Conservation (phyloP, 2,113 vertebrate species). For the Tetrax tetrax region DNA sequence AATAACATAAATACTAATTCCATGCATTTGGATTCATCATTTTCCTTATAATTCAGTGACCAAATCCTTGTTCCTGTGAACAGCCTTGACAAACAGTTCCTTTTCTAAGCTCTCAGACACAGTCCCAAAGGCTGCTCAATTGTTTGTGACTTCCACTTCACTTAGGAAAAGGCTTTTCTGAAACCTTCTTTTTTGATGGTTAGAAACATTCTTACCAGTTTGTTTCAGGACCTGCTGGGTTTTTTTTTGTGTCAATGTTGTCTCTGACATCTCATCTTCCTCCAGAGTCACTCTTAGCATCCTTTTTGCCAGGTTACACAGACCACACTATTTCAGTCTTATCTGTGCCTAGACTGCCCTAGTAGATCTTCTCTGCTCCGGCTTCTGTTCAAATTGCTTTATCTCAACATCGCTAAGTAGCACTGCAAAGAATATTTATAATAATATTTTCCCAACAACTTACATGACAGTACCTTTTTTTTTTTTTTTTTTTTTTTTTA, state of each 20-base stretch:
- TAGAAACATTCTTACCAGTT: not conserved
- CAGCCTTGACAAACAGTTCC: rapidly evolving
- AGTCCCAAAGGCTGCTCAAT: not conserved
- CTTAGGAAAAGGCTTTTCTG: not conserved
- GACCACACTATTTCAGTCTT: not conserved
- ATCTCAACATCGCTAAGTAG: not conserved
- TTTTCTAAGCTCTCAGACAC: not conserved
- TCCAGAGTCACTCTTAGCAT: not conserved
- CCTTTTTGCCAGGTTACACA: not conserved
- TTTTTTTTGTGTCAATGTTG: not conserved
- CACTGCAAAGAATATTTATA: not conserved
- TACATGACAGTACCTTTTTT: not conserved
- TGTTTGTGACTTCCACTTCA: not conserved
- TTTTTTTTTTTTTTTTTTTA: too few species aligned
- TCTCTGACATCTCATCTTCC: not conserved
- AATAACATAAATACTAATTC: not conserved
- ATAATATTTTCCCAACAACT: not conserved
- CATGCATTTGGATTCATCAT: not conserved
- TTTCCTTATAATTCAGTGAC: not conserved
- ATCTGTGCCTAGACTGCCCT: not conserved
- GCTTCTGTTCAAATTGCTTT: not conserved
- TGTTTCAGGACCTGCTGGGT: not conserved
- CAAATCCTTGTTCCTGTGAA: not conserved
- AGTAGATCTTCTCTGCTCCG: not conserved
- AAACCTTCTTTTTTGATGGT: not conserved